Evolutionary conservation across 2,797 vertebrate genomes (phyloP).

Genomic region (Enteromius argenteus): DNA sequence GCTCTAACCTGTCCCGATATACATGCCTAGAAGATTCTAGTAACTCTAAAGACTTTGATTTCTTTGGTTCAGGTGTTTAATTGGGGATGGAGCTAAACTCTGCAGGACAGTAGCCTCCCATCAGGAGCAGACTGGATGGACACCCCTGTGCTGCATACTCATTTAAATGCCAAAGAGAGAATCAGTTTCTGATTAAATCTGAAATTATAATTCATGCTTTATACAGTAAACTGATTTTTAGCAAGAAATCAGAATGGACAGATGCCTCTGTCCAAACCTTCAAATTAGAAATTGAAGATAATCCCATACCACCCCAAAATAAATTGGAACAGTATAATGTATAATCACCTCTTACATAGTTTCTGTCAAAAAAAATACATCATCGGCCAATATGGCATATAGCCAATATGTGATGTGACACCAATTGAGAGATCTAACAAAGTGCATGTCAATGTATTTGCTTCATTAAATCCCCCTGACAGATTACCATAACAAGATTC

Average conservation of each 20-base stretch:
- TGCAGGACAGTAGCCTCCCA: not conserved
- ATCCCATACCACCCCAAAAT: not conserved
- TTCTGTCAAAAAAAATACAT: not conserved
- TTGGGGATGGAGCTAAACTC: not conserved
- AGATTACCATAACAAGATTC: not conserved
- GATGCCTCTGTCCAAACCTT: not conserved
- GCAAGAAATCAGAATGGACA: too few species aligned
- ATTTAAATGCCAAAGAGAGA: conserved; percentile 11
- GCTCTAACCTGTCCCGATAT: not conserved
- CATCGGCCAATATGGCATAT: not conserved
- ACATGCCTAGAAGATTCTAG: not conserved
- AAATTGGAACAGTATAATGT: not conserved
- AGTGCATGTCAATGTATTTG: not conserved
- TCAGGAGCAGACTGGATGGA: not conserved
- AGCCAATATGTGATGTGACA: not conserved
- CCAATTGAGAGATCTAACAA: not conserved
- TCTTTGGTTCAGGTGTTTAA: conserved; percentile 8
- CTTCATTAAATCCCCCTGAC: not conserved
- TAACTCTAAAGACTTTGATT: conserved; percentile 6
- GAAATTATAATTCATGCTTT: not conserved
- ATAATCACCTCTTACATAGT: not conserved
- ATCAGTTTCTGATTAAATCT: not conserved
- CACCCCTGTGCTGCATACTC: not conserved
- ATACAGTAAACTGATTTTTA: not conserved
- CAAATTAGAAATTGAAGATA: not conserved